Base-by-base conservation (phyloP, 2,888 invertebrate species). In the Amphipoea oculea region DNA sequence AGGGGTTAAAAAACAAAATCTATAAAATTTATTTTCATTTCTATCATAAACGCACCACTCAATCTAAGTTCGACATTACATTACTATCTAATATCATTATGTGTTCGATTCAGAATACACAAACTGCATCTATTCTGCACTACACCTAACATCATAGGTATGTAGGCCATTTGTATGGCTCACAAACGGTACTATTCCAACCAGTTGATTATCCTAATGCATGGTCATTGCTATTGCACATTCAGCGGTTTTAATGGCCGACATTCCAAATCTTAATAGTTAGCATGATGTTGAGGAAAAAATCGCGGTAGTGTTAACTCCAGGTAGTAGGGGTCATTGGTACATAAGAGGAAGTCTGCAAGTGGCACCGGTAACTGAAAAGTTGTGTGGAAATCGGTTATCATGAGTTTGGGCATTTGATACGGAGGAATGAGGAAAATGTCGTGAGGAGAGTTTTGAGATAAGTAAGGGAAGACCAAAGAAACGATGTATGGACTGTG, bases 191-290 rank as follows among this genome's bases (percentile, higher is more conserved):
- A 86, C 87, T 73, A 60, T 63, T 70, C 74, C 76, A 85, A 82
- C 78, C 77, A 87, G 77, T 82, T 75, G 86, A 81, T 87, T 76
- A 87, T 87, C 83, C 83, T 77, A 85, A 87, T 79, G 76, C 74
- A 65, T 77, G 78, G 68, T 78, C 80, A 77, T 71, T 73, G 71
- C 62, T 79, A 78, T 36, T 78, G 83, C 81, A 73, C 82, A 79
- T 78, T 85, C 72, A 81, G 69, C 51, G 63, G 65, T 45, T 73
- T 68, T 73, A 83, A 83, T 81, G 74, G 60, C 62, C 69, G 67
- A 57, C 76, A 86, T 73, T 81, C 73, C 74, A n/a, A 74, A 75
- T 74, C 73, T 76, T 78, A 72, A 79, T 74, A 36, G 40, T 11
- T 45, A 68, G 68, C 42, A 79, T 79, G 73, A 79, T 69, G 54